Evolutionary conservation across 2,888 invertebrate species (phyloP).

Genomic region (Agrilus cyanescens): DNA sequence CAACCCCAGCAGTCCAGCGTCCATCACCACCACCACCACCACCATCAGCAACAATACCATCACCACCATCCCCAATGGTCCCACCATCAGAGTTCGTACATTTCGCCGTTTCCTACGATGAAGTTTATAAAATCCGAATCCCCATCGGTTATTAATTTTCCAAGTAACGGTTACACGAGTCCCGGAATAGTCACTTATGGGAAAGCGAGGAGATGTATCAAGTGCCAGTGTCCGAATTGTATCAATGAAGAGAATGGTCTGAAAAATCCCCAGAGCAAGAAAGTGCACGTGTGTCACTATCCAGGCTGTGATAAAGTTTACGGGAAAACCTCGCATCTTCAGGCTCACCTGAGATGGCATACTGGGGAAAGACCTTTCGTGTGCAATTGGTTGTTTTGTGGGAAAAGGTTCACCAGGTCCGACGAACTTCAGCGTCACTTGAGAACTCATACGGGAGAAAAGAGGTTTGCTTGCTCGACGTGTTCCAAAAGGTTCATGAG

Average conservation of each 20-base stretch:
- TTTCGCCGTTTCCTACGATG: conserved; percentile 24
- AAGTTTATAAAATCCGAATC: conserved; percentile 33
- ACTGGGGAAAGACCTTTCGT: conserved; percentile 85
- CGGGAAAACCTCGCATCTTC: conserved; percentile 84
- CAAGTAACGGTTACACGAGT: conserved; percentile 25
- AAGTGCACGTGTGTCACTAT: conserved; percentile 76
- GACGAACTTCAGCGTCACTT: conserved; percentile 84
- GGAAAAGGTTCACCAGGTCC: conserved; percentile 82
- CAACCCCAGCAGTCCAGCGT: conserved; percentile 41
- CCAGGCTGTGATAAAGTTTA: conserved; percentile 82
- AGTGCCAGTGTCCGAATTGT: conserved; percentile 73
- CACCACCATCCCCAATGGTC: conserved; percentile 35
- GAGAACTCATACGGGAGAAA: conserved; percentile 83
- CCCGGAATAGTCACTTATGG: too few species aligned
- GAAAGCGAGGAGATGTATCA: conserved; percentile 58
- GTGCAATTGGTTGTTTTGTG: conserved; percentile 82
- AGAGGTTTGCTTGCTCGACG: conserved; percentile 74
- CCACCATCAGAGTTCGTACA: conserved; percentile 34
- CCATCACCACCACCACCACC: conserved; percentile 37
- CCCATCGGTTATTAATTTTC: conserved; percentile 26
- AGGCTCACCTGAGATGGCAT: conserved; percentile 60
- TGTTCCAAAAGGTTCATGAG: conserved; percentile 87
- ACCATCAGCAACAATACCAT: conserved; percentile 39
- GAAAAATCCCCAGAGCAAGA: conserved; percentile 70
- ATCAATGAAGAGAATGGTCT: conserved; percentile 66